Conservation (phyloP, 92 coral and sea anemone genomes). For the Muricea muricata region DNA sequence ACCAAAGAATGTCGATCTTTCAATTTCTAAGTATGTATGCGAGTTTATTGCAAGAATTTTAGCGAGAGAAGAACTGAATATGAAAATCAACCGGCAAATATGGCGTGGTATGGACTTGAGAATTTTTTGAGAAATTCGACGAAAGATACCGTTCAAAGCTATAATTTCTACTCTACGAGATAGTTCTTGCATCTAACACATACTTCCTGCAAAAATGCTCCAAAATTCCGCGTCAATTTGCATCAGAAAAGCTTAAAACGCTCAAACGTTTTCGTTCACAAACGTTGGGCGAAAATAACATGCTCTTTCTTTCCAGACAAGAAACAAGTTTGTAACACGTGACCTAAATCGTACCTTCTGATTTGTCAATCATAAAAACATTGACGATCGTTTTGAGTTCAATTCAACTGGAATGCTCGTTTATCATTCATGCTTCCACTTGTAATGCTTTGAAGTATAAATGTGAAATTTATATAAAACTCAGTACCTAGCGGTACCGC, state of each 20-base stretch:
- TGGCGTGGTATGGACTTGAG: conserved; percentile 3
- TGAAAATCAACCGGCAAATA: not conserved
- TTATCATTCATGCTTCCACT: too few species aligned
- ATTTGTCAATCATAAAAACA: conserved; percentile 1
- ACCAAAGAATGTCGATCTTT: conserved; percentile 12
- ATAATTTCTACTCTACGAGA: conserved; percentile 34
- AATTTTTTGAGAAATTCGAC: conserved; percentile 16
- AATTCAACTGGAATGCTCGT: too few species aligned
- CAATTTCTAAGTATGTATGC: not conserved
- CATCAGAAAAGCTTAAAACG: conserved; percentile 37
- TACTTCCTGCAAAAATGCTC: conserved; percentile 52
- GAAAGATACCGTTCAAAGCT: conserved; percentile 14
- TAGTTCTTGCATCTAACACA: conserved; percentile 31
- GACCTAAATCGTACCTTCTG: conserved; percentile 2
- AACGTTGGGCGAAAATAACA: not conserved
- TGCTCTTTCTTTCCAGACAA: conserved; percentile 27
- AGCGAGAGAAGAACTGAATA: not conserved
- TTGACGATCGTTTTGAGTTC: too few species aligned
- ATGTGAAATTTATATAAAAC: too few species aligned
- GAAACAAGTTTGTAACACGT: conserved; percentile 18
- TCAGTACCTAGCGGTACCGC: too few species aligned
- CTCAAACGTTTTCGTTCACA: conserved; percentile 18
- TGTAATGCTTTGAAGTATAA: too few species aligned
- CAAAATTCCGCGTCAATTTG: conserved; percentile 42
- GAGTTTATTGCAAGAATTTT: not conserved